Conservation (phyloP, 2,113 vertebrate genomes). For the Salvator merianae region DNA sequence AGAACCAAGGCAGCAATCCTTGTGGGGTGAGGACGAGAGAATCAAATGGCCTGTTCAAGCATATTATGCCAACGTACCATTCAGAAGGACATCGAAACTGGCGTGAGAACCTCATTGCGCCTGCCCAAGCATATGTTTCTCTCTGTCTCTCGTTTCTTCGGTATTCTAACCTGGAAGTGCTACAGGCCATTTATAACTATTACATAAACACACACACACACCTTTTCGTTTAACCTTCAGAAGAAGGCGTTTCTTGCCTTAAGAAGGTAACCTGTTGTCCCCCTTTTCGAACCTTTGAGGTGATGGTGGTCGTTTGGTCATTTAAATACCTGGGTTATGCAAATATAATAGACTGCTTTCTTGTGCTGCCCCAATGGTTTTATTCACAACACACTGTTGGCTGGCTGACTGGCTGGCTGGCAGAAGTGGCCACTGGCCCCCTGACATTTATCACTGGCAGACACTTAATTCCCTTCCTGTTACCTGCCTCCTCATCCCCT, state of each 20-base stretch:
- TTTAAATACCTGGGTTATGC: slow-evolving; percentile 59
- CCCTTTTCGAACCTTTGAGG: slow-evolving; percentile 54
- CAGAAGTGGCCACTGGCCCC: slow-evolving; percentile 67
- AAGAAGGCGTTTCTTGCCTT: slow-evolving; percentile 45
- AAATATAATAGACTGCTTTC: slow-evolving; percentile 53
- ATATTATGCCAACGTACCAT: slow-evolving; percentile 49
- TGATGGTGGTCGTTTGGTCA: slow-evolving; percentile 54
- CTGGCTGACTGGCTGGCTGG: slow-evolving; percentile 71
- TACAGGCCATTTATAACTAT: slow-evolving; percentile 47
- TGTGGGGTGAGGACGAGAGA: not conserved
- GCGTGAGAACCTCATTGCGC: slow-evolving; percentile 42
- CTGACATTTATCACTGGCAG: slow-evolving; percentile 69
- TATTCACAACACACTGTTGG: slow-evolving; percentile 56
- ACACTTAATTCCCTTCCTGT: slow-evolving; percentile 69
- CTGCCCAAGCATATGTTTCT: slow-evolving; percentile 14
- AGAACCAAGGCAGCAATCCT: slow-evolving; percentile 46
- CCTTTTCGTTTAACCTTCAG: slow-evolving; percentile 43
- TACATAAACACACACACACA: slow-evolving; percentile 23
- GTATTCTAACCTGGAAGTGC: slow-evolving; percentile 62
- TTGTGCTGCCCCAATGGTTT: slow-evolving; percentile 69
- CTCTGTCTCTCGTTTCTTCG: slow-evolving; percentile 29
- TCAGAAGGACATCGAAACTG: not conserved
- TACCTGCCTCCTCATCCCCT: slow-evolving; percentile 64
- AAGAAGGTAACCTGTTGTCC: slow-evolving; percentile 63
- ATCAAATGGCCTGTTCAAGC: slow-evolving; percentile 67